phyloP scores from a whole-genome alignment of 2,888 invertebrate genomes.

The Plagiodera versicolora region DNA sequence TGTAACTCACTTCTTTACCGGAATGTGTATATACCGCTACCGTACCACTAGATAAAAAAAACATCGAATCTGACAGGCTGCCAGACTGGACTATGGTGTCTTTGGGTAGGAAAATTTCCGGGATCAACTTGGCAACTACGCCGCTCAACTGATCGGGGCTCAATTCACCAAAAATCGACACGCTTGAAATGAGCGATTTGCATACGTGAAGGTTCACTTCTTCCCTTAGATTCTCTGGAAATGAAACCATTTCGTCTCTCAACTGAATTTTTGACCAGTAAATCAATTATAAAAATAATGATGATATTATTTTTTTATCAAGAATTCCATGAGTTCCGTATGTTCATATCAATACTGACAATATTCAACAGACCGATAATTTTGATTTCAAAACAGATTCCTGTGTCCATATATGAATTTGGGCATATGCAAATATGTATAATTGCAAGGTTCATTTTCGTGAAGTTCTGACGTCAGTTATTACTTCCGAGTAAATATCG shows the following conservation, averaged over 20 bases:
- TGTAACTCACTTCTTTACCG: conserved; percentile 20
- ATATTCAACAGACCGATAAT: too few species aligned
- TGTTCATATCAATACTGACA: too few species aligned
- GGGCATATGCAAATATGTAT: too few species aligned
- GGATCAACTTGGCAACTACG: conserved; percentile 58
- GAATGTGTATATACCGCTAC: conserved; percentile 39
- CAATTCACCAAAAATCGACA: conserved; percentile 58
- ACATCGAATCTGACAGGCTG: conserved; percentile 65
- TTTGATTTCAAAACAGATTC: too few species aligned
- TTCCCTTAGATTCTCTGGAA: conserved; percentile 48
- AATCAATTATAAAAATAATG: too few species aligned
- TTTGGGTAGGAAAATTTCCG: conserved; percentile 63
- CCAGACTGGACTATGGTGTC: conserved; percentile 64
- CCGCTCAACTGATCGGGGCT: conserved; percentile 56
- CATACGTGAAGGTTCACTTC: conserved; percentile 62
- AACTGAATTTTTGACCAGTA: too few species aligned
- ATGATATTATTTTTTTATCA: too few species aligned
- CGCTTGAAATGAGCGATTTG: conserved; percentile 59
- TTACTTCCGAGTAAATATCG: too few species aligned
- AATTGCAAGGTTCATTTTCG: too few species aligned
- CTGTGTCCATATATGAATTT: too few species aligned
- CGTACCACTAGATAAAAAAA: conserved; percentile 61
- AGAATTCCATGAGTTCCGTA: too few species aligned
- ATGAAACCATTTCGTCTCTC: neutral
- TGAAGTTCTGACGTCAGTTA: too few species aligned